Percentiles rank a stretch among this genome's conserved stretches.
phyloP scores from a whole-genome alignment of 2,113 vertebrate genomes.

The Piprites chloris region DNA sequence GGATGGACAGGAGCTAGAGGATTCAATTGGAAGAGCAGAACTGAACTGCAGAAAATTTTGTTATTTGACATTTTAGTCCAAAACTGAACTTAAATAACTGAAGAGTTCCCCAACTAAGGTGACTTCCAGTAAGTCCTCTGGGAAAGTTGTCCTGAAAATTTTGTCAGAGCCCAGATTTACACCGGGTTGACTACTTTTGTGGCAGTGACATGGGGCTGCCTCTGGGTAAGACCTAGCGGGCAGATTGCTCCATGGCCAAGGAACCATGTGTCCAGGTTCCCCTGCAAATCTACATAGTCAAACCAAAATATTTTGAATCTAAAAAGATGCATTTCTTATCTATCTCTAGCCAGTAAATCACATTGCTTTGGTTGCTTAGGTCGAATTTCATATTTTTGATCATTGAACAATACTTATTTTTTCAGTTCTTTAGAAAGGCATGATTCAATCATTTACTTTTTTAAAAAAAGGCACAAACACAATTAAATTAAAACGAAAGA shows the following conservation, averaged over 20 bases:
- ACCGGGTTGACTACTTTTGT: background rate
- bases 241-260: background rate
- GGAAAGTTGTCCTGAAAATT: background rate
- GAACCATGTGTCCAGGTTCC: rapidly evolving
- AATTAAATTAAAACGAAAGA: background rate
- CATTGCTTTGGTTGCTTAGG: background rate
- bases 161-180: background rate
- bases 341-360: background rate
- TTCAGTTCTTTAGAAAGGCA: background rate
- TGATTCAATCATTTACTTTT: background rate
- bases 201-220: background rate
- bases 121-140: background rate
- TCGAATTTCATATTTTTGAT: background rate
- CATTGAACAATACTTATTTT: background rate
- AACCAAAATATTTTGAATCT: background rate
- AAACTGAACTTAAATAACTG: background rate
- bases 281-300: background rate
- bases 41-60: background rate
- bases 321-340: background rate
- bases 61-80: background rate
- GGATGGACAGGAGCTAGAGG: background rate
- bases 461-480: background rate
- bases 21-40: background rate
- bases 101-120: background rate
- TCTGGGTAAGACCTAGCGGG: background rate